These are phyloP conservation scores for Sebastes glaucus DNA, from an alignment of 2,797 vertebrate species.

Conservation along the genomic window DNA sequence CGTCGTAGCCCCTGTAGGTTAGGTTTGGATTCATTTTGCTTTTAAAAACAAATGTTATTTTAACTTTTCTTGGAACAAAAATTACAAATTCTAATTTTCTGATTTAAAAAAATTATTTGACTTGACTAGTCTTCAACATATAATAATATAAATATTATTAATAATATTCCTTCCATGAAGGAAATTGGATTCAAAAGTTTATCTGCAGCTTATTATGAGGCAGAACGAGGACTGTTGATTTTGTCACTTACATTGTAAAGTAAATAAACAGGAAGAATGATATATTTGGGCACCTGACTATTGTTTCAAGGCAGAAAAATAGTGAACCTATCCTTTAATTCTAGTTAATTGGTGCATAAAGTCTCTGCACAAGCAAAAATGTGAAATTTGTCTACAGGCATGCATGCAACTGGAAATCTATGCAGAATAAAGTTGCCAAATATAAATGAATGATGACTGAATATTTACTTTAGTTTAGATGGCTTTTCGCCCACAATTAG, in stretches of 20 bases:
- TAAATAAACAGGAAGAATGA: background rate
- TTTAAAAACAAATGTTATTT: background rate
- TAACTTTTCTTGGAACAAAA: background rate
- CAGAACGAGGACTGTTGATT: background rate
- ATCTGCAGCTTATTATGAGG: background rate
- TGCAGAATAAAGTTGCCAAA: background rate
- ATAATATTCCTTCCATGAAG: too few relatives aligned
- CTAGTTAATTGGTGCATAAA: background rate
- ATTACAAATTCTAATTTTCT: background rate
- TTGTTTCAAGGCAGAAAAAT: too few relatives aligned
- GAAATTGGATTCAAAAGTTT: background rate
- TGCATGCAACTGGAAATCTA: background rate
- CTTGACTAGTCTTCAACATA: background rate
- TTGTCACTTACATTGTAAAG: background rate
- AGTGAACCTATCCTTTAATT: background rate
- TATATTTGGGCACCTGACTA: background rate
- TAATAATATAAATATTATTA: too few relatives aligned
- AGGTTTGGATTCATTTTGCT: background rate
- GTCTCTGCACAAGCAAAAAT: background rate
- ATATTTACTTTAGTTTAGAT: background rate
- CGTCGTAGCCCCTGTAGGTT: too few relatives aligned
- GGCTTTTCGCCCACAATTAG: background rate
- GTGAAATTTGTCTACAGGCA: too few relatives aligned
- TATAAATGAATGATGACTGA: background rate
- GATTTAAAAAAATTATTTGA: too few relatives aligned